phyloP scores from a whole-genome alignment of 2,797 vertebrate genomes.

The Kryptopterus vitreolus region DNA sequence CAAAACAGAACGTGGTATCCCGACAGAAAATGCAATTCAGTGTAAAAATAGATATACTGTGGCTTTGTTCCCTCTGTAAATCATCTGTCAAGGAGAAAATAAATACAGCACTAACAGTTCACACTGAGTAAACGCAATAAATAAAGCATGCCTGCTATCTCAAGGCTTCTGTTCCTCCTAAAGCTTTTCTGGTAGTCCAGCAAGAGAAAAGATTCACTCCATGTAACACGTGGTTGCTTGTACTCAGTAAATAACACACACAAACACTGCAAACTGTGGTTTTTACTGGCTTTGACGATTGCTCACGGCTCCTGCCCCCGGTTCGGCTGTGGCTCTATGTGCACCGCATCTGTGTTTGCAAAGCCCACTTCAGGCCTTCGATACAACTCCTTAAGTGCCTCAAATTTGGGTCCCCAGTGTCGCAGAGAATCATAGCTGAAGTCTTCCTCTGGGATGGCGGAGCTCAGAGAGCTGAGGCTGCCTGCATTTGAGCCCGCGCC shows the following conservation, averaged over 20 bases:
- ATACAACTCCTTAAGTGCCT: slow-evolving; percentile 78
- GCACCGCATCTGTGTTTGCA: slow-evolving; percentile 59
- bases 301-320: slow-evolving; percentile 56
- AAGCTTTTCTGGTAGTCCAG: slow-evolving; percentile 50
- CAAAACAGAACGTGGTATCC: neutral
- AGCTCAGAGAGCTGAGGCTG: slow-evolving; percentile 84
- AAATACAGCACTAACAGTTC: slow-evolving; percentile 56
- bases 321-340: slow-evolving; percentile 55
- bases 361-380: slow-evolving; percentile 64
- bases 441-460: slow-evolving; percentile 64
- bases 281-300: slow-evolving; percentile 13
- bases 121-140: slow-evolving; percentile 57
- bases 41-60: slow-evolving; percentile 40
- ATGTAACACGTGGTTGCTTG: neutral
- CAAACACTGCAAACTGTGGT: slow-evolving; percentile 15
- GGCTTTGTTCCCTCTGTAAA: slow-evolving; percentile 53
- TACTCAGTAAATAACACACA: slow-evolving; percentile 19
- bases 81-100: slow-evolving; percentile 53
- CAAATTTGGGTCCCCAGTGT: slow-evolving; percentile 81
- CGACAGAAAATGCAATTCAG: slow-evolving; percentile 20
- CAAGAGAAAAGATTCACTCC: slow-evolving; percentile 31
- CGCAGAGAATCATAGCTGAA: slow-evolving; percentile 70
- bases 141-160: slow-evolving; percentile 49
- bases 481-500: slow-evolving; percentile 73
- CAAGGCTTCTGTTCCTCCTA: slow-evolving; percentile 34